phyloP scores from a whole-genome alignment of 1,140 invertebrate species.

The Sminthurinus signatus region DNA sequence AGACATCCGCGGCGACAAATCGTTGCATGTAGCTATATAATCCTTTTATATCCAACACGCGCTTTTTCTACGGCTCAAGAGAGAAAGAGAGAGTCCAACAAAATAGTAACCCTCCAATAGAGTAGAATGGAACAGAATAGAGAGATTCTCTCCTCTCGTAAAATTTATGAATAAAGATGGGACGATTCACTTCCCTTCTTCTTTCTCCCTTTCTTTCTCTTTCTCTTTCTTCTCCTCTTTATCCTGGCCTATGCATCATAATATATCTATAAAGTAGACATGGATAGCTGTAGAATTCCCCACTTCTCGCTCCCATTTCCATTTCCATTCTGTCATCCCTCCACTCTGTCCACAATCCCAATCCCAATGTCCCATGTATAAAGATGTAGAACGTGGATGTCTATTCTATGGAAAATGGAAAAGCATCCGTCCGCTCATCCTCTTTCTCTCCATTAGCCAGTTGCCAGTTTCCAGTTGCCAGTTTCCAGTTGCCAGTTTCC shows the following conservation, averaged over 20 bases:
- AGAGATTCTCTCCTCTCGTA: conserved; percentile 16
- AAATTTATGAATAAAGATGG: conserved; percentile 35
- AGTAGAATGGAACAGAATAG: conserved; percentile 5
- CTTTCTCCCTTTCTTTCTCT: too few relatives aligned
- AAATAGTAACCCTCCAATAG: background rate
- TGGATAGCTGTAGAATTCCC: background rate
- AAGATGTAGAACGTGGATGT: too few relatives aligned
- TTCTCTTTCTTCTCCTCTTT: too few relatives aligned
- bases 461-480: background rate
- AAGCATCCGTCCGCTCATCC: background rate
- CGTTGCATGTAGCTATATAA: conserved; percentile 29
- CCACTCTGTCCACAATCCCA: too few relatives aligned
- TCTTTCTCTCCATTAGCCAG: conserved; percentile 14
- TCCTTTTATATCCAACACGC: conserved; percentile 29
- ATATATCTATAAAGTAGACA: too few relatives aligned
- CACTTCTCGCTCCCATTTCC: background rate
- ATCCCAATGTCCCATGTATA: too few relatives aligned
- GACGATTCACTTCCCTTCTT: conserved; percentile 13
- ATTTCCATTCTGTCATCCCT: background rate
- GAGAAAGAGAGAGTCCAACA: too few relatives aligned
- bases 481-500: too few relatives aligned
- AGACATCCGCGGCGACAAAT: conserved; percentile 23
- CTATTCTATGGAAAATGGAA: background rate
- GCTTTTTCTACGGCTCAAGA: conserved; percentile 7
- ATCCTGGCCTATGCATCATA: too few relatives aligned